phyloP scores from a whole-genome alignment of 2,797 vertebrate species.

The Oophaga sylvatica region DNA sequence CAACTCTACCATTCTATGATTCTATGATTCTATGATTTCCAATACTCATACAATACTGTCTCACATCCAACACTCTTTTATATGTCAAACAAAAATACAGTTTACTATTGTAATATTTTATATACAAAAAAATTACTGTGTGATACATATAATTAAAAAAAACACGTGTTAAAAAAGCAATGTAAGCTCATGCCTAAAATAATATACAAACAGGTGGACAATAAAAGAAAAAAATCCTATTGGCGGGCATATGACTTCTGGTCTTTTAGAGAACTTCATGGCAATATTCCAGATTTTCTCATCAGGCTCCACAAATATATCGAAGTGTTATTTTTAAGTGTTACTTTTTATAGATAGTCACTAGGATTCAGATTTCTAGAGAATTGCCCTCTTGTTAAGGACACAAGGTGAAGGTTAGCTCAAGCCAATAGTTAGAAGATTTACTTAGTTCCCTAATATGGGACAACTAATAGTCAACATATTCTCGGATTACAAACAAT shows the following conservation, averaged over 20 bases:
- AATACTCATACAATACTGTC: too few species aligned
- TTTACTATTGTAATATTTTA: not conserved
- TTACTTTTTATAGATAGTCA: constrained; percentile 16
- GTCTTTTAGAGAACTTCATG: constrained; percentile 1
- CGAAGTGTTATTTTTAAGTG: constrained; percentile 22
- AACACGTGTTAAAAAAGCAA: not conserved
- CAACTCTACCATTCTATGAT: too few species aligned
- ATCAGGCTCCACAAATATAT: constrained; percentile 20
- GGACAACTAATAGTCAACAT: not conserved
- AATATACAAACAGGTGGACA: not conserved
- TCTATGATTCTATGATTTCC: too few species aligned
- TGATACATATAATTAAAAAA: not conserved
- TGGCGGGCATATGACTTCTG: not conserved
- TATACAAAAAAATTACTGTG: not conserved
- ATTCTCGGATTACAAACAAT: not conserved
- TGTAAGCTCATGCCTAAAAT: not conserved
- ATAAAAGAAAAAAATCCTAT: not conserved
- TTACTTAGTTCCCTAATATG: not conserved
- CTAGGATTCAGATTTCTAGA: constrained; percentile 9
- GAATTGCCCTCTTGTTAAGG: constrained; percentile 2
- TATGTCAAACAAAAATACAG: not conserved
- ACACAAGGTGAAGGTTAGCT: not conserved
- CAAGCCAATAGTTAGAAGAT: not conserved
- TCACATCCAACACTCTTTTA: too few species aligned
- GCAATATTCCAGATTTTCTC: constrained; percentile 21